Conservation (phyloP, 2,113 vertebrate species). For the Pterocles burchelli region DNA sequence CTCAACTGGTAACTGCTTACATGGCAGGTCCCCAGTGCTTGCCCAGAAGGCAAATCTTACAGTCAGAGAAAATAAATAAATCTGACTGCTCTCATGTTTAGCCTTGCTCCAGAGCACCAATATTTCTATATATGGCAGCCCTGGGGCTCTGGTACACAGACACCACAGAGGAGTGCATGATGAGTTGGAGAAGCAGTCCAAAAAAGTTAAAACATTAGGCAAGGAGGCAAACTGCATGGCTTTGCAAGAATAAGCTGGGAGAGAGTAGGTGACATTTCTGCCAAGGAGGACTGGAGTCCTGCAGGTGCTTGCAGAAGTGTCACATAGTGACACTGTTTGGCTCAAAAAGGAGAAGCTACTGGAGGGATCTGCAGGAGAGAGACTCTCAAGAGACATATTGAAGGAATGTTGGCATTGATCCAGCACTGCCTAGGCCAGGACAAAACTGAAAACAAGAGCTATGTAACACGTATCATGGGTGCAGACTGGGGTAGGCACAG, state of each 20-base stretch:
- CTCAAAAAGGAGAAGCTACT: background rate
- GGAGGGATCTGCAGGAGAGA: background rate
- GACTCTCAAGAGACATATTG: background rate
- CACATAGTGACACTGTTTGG: background rate
- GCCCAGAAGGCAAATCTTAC: constrained; percentile 19
- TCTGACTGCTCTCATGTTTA: constrained; percentile 27
- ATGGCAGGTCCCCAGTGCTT: background rate
- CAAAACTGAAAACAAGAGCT: background rate
- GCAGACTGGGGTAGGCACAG: fast-evolving
- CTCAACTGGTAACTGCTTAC: constrained; percentile 44
- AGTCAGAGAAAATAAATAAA: constrained; percentile 46
- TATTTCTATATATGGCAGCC: constrained; percentile 37
- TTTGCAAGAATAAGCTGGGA: background rate
- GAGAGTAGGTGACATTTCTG: background rate
- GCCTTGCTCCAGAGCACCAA: background rate
- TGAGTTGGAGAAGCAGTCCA: background rate
- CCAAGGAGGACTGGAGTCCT: background rate
- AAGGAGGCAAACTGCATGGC: background rate
- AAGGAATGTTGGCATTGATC: background rate
- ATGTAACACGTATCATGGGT: fast-evolving
- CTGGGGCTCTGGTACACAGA: background rate
- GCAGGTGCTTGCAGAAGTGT: background rate
- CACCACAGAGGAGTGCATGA: background rate
- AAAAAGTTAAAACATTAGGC: background rate
- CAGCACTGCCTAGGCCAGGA: background rate